phyloP scores from a whole-genome alignment of 2,797 vertebrate species.

The Anniella stebbinsi region DNA sequence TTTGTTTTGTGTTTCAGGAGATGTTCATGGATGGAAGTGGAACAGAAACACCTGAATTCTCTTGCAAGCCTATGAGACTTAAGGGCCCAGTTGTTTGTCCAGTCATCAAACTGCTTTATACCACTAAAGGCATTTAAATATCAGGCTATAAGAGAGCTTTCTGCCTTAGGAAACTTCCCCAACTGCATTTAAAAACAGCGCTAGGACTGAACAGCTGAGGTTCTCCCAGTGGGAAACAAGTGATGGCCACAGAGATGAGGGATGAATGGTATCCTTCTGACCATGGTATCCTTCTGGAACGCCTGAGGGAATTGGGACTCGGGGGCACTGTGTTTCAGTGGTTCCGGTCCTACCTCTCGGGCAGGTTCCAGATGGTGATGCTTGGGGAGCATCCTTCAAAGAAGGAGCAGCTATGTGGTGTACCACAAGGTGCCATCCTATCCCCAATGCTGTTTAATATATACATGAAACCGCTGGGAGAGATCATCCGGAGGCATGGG shows the following conservation, averaged over 20 bases:
- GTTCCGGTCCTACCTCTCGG: too few relatives aligned
- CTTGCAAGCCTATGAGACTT: constrained; percentile 1
- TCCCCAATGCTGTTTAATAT: too few relatives aligned
- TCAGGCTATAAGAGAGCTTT: not conserved
- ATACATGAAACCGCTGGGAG: too few relatives aligned
- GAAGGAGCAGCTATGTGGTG: too few relatives aligned
- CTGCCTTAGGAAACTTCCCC: not conserved
- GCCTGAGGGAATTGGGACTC: too few relatives aligned
- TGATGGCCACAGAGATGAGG: constrained; percentile 13
- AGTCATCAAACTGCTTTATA: not conserved
- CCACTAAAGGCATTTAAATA: not conserved
- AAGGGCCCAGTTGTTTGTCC: constrained; percentile 5
- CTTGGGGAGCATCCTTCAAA: too few relatives aligned
- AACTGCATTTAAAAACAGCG: constrained; percentile 29
- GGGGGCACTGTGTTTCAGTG: too few relatives aligned
- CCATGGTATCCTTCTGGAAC: too few relatives aligned
- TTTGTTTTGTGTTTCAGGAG: not conserved
- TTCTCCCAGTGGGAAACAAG: constrained; percentile 36
- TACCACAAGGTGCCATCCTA: too few relatives aligned
- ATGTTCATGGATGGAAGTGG: not conserved
- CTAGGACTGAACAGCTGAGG: constrained; percentile 22
- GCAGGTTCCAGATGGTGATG: too few relatives aligned
- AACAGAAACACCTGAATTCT: not conserved
- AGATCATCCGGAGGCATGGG: too few relatives aligned
- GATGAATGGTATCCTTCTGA: too few relatives aligned